Conservation (phyloP, 2,888 invertebrate species). For the Diloba caeruleocephala region DNA sequence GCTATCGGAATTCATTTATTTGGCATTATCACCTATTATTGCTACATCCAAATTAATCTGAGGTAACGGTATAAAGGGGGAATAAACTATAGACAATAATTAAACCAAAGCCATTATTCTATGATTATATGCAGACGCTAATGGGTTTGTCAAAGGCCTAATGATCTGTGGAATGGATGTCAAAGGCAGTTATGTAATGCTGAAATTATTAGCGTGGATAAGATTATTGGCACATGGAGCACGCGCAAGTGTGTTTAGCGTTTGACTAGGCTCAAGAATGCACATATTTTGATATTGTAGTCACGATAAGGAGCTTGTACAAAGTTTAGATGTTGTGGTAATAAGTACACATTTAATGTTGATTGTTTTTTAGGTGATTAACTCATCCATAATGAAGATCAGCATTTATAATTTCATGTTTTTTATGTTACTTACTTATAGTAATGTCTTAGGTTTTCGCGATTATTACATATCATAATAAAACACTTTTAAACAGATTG, state of each 20-base stretch:
- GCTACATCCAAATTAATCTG: constrained; percentile 56
- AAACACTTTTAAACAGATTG: too few relatives aligned
- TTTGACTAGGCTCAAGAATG: not conserved
- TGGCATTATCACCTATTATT: constrained; percentile 66
- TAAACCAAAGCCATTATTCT: constrained; percentile 45
- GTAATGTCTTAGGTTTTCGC: too few relatives aligned
- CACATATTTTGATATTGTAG: not conserved
- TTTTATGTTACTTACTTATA: too few relatives aligned
- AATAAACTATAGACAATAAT: constrained; percentile 37
- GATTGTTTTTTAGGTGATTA: too few relatives aligned
- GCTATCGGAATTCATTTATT: constrained; percentile 70
- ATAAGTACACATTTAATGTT: too few relatives aligned
- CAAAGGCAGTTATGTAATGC: constrained; percentile 45
- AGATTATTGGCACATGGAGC: constrained; percentile 33
- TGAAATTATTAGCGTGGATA: constrained; percentile 36
- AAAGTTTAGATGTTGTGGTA: constrained; percentile 20
- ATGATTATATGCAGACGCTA: constrained; percentile 51
- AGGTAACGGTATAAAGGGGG: constrained; percentile 17
- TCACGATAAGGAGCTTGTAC: not conserved
- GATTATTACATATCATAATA: too few relatives aligned
- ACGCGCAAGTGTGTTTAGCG: constrained; percentile 2
- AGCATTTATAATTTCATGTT: too few relatives aligned
- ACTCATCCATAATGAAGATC: too few relatives aligned
- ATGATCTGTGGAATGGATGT: constrained; percentile 46
- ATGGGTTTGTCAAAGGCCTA: constrained; percentile 54